These are phyloP conservation scores for Elgaria multicarinata DNA, from an alignment of 2,113 vertebrate species.

Conservation along the genomic window DNA sequence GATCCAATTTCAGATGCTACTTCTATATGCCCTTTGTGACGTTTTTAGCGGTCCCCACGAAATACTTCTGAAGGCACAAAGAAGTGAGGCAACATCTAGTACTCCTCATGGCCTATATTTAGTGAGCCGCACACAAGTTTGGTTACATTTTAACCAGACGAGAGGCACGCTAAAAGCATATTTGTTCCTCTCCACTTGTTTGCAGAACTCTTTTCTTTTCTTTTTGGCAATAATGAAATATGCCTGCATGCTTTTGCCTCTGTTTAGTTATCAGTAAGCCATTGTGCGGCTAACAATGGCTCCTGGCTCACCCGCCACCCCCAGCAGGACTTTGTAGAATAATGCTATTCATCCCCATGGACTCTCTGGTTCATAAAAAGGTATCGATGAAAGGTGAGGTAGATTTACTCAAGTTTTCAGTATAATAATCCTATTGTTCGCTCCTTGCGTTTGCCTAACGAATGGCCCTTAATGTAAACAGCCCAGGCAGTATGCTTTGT, in stretches of 20 bases:
- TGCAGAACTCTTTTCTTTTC: constrained; percentile 63
- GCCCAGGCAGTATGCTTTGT: constrained; percentile 38
- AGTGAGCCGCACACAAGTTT: constrained; percentile 35
- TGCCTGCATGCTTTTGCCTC: constrained; percentile 43
- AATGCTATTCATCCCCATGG: constrained; percentile 59
- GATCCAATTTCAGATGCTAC: not conserved
- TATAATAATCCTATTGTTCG: constrained; percentile 70
- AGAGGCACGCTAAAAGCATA: constrained; percentile 45
- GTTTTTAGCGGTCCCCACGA: constrained; percentile 29
- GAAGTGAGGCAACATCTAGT: constrained; percentile 44
- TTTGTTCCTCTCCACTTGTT: constrained; percentile 40
- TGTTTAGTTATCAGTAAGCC: constrained; percentile 56
- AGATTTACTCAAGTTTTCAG: constrained; percentile 68
- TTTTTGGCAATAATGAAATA: constrained; percentile 43
- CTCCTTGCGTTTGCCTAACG: constrained; percentile 46
- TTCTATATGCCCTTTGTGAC: not conserved
- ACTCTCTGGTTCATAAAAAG: constrained; percentile 53
- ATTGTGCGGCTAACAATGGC: constrained; percentile 57
- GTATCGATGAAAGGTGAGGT: constrained; percentile 66
- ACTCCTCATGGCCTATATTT: constrained; percentile 36
- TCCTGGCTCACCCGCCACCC: constrained; percentile 24
- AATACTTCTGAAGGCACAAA: constrained; percentile 25
- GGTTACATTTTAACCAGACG: constrained; percentile 61
- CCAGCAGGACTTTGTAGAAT: constrained; percentile 53
- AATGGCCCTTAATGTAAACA: constrained; percentile 67